Evolutionary conservation across 2,888 invertebrate species (phyloP), one percentile per base, ranked within the genome.

Genomic region (Elmis aenea): DNA sequence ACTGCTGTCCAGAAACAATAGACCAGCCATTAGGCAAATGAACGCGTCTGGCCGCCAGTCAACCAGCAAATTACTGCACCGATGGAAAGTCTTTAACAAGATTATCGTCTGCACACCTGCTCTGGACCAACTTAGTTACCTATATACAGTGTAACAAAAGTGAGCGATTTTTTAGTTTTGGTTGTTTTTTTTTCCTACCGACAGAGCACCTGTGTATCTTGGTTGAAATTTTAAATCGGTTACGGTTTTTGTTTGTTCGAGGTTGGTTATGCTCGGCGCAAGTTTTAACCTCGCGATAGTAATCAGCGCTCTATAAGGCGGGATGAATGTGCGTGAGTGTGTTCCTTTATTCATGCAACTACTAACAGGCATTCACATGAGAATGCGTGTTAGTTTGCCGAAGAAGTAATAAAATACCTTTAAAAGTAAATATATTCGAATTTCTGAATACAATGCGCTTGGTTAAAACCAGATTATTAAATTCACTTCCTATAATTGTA

Each of bases 1-100:
- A 53, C 59, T 57, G 53, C 62, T 62, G 63, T 64, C 62, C 59
- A 58, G 60, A 62, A 61, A 66, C 65, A 66, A 66, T 66, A 64
- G 65, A 57, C 58, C 53, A 61, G 58, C 64, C 65, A 66, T 66
- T 66, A 66, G 64, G 65, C 63, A 64, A 66, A 66, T 66, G 65
- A 66, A 64, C 61, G 61, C 58, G 61, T 52, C 51, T 45, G 48
- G 38, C 45, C 46, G 44, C 43, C 50, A 52, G 44, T 29, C 42
- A 40, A 45, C 52, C 50, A 53, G 29, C 32, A 26, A 33, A 50
- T 36, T 45, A 33, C 15, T 43, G 35, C 25, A 22, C 24, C 25
- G 18, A 23, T 22, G 24, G 13, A 8, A 18, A 18, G 5, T 18
- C 18, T 6, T 5, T 8, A 18, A 18, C 18, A 32, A 37, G 41